Conservation (phyloP, 2,888 invertebrate species). For the Rhagonycha lutea region DNA sequence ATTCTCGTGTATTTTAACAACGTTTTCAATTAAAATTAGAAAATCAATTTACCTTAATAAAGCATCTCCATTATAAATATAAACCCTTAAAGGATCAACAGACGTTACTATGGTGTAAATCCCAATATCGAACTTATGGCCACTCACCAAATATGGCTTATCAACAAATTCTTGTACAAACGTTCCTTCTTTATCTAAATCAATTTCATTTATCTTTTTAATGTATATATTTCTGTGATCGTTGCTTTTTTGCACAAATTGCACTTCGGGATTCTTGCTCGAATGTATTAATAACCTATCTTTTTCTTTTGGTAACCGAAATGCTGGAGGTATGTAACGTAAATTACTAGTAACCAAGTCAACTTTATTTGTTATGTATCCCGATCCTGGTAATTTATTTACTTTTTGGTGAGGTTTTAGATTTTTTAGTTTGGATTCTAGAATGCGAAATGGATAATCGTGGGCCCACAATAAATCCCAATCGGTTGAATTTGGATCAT, state of each 20-base stretch:
- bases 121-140: conserved; percentile 95
- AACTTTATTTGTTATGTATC: conserved; percentile 91
- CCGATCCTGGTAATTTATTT: conserved; percentile 94
- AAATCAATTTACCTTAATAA: conserved; percentile 88
- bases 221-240: conserved; percentile 87
- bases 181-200: conserved; percentile 70
- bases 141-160: conserved; percentile 87
- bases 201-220: conserved; percentile 69
- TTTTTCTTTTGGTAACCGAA: conserved; percentile 80
- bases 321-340: conserved; percentile 84
- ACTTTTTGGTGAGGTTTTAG: conserved; percentile 77
- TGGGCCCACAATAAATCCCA: conserved; percentile 95
- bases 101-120: conserved; percentile 92
- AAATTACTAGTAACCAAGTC: conserved; percentile 81
- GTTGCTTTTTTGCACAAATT: conserved; percentile 92
- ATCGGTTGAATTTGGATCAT: conserved; percentile 59
- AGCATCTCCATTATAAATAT: conserved; percentile 87
- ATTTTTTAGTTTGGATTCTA: conserved; percentile 60
- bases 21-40: not conserved
- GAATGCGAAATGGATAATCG: conserved; percentile 80
- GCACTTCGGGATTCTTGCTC: conserved; percentile 64
- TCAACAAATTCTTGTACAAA: conserved; percentile 92
- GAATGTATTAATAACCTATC: conserved; percentile 72
- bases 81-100: conserved; percentile 85
- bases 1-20: not conserved